Base-by-base conservation (phyloP, 2,113 vertebrate species). In the Delphinapterus leucas region DNA sequence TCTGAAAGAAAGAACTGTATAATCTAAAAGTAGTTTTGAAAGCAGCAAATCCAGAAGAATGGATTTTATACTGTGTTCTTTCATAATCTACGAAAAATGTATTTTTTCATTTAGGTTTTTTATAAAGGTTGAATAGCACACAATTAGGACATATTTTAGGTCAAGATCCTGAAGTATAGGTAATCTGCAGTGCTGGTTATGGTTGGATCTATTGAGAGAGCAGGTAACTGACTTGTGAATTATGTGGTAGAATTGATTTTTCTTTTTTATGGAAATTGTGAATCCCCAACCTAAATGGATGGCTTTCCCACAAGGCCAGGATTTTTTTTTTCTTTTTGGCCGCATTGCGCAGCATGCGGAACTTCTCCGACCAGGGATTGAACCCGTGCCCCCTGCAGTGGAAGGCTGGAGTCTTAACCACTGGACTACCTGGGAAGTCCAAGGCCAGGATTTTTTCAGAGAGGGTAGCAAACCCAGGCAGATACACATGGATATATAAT, bases 1-100 rank as follows among this genome's bases (percentile, higher is more conserved):
- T 93, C 65, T 73, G 86, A 82, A 95, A 95, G 77, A 49, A 60
- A 86, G 58, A 38, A 74, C 74, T 38, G 15, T 79, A 41, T 44
- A 68, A 67, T 10, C n/a, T 81, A 68, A 49, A 91, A 41, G 53
- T 91, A 63, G 71, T 33, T 73, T 88, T 71, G 94, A 92, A 88
- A 84, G 71, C 44, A 65, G 2, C 77, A 92, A 73, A 70, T 87
- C 17, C 81, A 76, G 41, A 93, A 70, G 47, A 84, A 28, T 97
- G 36, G n/a, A 28, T 70, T 88, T 36, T 83, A 77, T 55, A 73
- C 28, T 85, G 1, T 76, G 38, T 83, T 49, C 76, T 36, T 70
- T 87, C 18, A 93, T 94, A 84, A 92, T 77, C 85, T 25, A 67
- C 7, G 20, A 61, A 84, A 79, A 77, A 79, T 79, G 5, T 87